Percentiles rank a stretch among this genome's conserved stretches.
Conservation (phyloP, 1,140 invertebrate genomes). For the Thaumetopoea pityocampa region DNA sequence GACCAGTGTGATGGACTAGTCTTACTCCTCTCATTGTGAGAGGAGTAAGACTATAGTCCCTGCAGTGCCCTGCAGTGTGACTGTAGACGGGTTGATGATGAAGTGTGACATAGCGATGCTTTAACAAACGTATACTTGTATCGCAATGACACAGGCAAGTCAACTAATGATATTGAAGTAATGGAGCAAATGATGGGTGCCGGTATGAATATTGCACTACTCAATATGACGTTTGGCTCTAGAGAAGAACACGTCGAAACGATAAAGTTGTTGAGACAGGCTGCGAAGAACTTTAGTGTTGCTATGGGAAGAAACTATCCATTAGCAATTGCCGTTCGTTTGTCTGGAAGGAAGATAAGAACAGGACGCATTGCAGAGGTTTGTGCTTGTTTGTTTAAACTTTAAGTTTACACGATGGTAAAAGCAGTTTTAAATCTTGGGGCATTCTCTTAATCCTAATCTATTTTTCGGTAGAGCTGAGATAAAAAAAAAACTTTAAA, state of each 20-base stretch:
- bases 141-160: slow-evolving; percentile 37
- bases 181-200: slow-evolving; percentile 85
- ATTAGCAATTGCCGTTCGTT: slow-evolving; percentile 85
- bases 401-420: slow-evolving; percentile 4
- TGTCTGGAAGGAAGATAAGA: slow-evolving; percentile 88
- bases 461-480: too few species aligned
- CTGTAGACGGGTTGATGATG: too few species aligned
- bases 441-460: too few species aligned
- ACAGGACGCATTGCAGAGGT: slow-evolving; percentile 83
- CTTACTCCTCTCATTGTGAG: too few species aligned
- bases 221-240: slow-evolving; percentile 86
- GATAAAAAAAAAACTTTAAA: too few species aligned
- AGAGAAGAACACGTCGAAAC: slow-evolving; percentile 83
- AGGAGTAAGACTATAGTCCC: too few species aligned
- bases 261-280: slow-evolving; percentile 81
- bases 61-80: too few species aligned
- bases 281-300: slow-evolving; percentile 77
- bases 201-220: slow-evolving; percentile 88
- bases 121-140: neutral
- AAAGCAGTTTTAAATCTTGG: too few species aligned
- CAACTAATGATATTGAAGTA: slow-evolving; percentile 43
- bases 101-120: too few species aligned
- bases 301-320: slow-evolving; percentile 78
- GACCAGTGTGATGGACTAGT: too few species aligned
- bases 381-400: slow-evolving; percentile 19